These are phyloP conservation scores for Crotophaga sulcirostris DNA, from an alignment of 2,113 vertebrate genomes.

Conservation along the genomic window DNA sequence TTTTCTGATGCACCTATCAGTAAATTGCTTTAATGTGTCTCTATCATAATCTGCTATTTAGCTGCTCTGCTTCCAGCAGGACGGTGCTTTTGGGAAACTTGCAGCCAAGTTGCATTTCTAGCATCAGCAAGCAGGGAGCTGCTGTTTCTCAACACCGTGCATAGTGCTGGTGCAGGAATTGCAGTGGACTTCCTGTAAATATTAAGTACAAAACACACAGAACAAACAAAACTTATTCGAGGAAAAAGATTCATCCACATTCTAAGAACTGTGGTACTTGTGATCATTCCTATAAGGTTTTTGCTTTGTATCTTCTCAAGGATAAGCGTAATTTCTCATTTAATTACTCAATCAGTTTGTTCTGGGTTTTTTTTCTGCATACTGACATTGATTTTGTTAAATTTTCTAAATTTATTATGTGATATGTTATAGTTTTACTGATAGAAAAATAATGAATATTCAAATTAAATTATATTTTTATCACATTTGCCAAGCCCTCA, in stretches of 20 bases:
- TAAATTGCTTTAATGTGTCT: background rate
- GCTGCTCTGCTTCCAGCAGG: background rate
- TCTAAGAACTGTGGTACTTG: background rate
- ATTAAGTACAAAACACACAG: background rate
- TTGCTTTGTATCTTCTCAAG: background rate
- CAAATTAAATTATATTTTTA: background rate
- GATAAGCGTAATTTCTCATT: background rate
- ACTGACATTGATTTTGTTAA: background rate
- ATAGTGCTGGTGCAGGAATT: background rate
- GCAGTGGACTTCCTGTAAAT: background rate
- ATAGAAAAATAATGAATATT: background rate
- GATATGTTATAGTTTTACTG: background rate
- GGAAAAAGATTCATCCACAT: background rate
- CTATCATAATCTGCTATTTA: background rate
- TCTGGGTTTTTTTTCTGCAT: background rate
- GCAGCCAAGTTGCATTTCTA: background rate
- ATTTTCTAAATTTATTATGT: background rate
- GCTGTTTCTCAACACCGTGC: background rate
- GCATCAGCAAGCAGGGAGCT: fast-evolving
- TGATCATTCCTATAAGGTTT: background rate
- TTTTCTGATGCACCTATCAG: background rate
- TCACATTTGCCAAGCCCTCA: background rate
- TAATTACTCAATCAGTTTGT: background rate
- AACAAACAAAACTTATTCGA: background rate
- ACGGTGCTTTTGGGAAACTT: background rate